phyloP scores from a whole-genome alignment of 2,113 vertebrate genomes.

The Myanophis thanlyinensis region DNA sequence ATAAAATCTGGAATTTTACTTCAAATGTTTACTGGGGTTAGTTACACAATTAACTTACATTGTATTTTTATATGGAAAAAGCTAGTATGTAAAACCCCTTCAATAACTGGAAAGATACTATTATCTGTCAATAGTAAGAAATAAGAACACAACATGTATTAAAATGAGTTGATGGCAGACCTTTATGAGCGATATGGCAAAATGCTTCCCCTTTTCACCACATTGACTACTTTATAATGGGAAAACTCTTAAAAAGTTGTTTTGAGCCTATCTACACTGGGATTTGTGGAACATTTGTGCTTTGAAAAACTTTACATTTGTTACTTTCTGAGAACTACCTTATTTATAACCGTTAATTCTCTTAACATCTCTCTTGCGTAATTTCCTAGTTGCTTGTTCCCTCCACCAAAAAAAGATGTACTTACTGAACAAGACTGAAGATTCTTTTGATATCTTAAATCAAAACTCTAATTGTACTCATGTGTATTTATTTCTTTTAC shows the following conservation, averaged over 20 bases:
- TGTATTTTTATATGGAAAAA: neutral
- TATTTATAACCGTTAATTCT: neutral
- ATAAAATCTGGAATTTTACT: neutral
- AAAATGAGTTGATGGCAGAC: neutral
- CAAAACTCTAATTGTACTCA: neutral
- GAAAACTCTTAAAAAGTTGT: neutral
- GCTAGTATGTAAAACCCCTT: neutral
- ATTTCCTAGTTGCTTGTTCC: neutral
- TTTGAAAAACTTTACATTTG: conserved; percentile 26
- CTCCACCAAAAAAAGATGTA: neutral
- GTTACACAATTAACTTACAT: neutral
- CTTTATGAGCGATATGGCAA: neutral
- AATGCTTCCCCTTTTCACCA: neutral
- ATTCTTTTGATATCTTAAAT: neutral
- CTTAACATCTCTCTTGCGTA: neutral
- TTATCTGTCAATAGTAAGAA: neutral
- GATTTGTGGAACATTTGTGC: neutral
- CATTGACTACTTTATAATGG: neutral
- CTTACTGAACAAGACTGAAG: neutral
- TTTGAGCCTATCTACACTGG: neutral
- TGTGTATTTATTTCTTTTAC: neutral
- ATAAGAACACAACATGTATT: neutral
- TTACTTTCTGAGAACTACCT: conserved; percentile 27
- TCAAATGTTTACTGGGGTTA: neutral
- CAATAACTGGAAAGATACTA: neutral